Conservation (phyloP, 2,113 vertebrate genomes). For the Misgurnus mizolepis region DNA sequence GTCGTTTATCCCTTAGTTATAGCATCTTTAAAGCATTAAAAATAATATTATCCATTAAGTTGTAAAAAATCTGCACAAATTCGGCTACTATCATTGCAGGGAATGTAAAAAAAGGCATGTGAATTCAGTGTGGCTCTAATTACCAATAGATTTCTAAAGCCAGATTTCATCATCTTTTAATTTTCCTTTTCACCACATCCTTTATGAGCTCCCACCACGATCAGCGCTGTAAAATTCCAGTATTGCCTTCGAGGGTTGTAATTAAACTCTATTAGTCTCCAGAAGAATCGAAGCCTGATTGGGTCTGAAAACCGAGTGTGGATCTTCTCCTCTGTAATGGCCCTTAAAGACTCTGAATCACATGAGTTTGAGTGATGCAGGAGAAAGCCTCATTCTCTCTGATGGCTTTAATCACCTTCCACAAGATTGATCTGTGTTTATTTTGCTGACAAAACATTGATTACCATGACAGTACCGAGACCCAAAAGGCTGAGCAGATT, state of each 20-base stretch:
- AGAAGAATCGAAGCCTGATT: constrained; percentile 54
- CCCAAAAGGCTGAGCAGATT: constrained; percentile 10
- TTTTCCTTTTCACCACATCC: constrained; percentile 1
- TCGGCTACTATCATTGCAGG: background rate
- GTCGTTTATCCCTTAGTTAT: too few relatives aligned
- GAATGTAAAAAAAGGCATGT: background rate
- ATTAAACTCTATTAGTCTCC: constrained; percentile 51
- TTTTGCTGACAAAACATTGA: constrained; percentile 49
- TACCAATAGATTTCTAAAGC: background rate
- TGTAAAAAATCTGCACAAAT: too few relatives aligned
- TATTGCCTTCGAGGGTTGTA: constrained; percentile 33
- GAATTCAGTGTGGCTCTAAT: background rate
- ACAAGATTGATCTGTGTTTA: constrained; percentile 51
- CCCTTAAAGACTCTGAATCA: constrained; percentile 48
- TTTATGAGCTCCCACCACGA: constrained; percentile 24
- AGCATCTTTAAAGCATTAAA: too few relatives aligned
- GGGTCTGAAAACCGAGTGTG: constrained; percentile 28
- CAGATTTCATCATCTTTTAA: constrained; percentile 5
- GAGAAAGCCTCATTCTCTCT: constrained; percentile 12
- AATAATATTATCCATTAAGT: too few relatives aligned
- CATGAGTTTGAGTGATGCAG: constrained; percentile 2
- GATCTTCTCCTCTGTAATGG: constrained; percentile 19
- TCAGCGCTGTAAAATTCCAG: constrained; percentile 32
- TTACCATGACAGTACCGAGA: constrained; percentile 2
- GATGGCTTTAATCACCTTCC: constrained; percentile 47